These are phyloP conservation scores for Channa argus DNA, from an alignment of 2,113 vertebrate genomes.

Conservation along the genomic window DNA sequence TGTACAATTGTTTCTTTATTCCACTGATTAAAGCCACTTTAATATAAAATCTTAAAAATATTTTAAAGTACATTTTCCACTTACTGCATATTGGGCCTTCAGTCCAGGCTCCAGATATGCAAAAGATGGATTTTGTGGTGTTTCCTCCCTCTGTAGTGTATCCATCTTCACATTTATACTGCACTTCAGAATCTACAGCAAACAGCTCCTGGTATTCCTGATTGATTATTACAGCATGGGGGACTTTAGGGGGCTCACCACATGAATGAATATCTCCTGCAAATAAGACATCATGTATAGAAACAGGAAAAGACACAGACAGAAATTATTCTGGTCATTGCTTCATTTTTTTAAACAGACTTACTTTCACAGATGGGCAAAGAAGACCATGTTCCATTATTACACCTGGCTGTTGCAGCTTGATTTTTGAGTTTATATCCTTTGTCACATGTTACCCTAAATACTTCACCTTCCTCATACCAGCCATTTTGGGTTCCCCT, in stretches of 20 bases:
- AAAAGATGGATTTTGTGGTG: rapidly evolving
- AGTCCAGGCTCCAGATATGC: rapidly evolving
- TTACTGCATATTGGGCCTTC: constrained; percentile 21
- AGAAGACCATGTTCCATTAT: constrained; percentile 25
- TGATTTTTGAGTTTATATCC: background rate
- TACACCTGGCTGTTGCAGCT: rapidly evolving
- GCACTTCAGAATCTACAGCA: rapidly evolving
- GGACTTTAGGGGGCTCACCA: constrained; percentile 29
- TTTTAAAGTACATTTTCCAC: background rate
- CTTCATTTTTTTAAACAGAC: constrained; percentile 7
- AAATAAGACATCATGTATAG: background rate
- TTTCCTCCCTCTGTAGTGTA: background rate
- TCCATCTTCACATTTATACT: constrained; percentile 55
- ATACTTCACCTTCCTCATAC: rapidly evolving
- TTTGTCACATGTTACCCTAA: background rate
- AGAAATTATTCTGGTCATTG: too few relatives aligned
- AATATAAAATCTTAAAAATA: too few relatives aligned
- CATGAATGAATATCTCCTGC: background rate
- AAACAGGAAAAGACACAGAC: too few relatives aligned
- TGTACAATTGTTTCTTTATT: too few relatives aligned
- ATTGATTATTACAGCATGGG: constrained; percentile 44
- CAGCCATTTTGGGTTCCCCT: rapidly evolving
- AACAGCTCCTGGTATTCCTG: constrained; percentile 33
- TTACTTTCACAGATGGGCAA: constrained; percentile 61
- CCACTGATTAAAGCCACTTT: too few relatives aligned